Conservation (phyloP, 1,140 invertebrate genomes). For the Olivierus martensii region DNA sequence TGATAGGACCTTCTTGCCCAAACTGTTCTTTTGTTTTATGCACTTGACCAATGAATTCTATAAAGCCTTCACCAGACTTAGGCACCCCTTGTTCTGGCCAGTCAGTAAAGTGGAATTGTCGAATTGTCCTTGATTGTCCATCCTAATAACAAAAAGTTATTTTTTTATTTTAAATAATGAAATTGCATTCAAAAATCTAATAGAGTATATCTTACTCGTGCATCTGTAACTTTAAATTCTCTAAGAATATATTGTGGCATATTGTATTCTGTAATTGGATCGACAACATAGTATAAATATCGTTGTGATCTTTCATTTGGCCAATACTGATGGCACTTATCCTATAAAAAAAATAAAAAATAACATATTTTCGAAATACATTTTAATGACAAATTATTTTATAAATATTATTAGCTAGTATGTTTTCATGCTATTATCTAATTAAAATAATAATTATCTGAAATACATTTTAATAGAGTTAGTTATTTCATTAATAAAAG, state of each 20-base stretch:
- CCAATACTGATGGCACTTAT: constrained; percentile 99
- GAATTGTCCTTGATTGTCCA: constrained; percentile 85
- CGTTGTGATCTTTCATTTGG: constrained; percentile 81
- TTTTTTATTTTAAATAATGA: too few relatives aligned
- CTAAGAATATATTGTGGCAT: constrained; percentile 97
- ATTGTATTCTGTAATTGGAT: constrained; percentile 98
- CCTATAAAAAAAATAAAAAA: constrained; percentile 40
- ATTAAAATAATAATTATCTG: too few relatives aligned
- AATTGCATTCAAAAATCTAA: not conserved
- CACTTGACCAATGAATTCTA: constrained; percentile 96
- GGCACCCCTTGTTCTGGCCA: constrained; percentile 96
- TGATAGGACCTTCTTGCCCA: constrained; percentile 97
- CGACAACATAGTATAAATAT: constrained; percentile 94
- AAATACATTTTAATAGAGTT: too few relatives aligned
- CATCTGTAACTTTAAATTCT: constrained; percentile 84
- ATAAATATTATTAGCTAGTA: too few relatives aligned
- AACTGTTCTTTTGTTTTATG: constrained; percentile 99
- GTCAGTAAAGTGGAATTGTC: constrained; percentile 98
- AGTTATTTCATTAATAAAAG: too few relatives aligned
- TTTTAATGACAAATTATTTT: too few relatives aligned
- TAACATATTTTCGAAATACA: too few relatives aligned
- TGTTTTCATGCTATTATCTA: too few relatives aligned
- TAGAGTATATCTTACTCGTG: constrained; percentile 32
- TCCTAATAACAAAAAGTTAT: constrained; percentile 47
- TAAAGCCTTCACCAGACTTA: constrained; percentile 94